These are phyloP conservation scores for Trogon surrucura DNA, from an alignment of 2,113 vertebrate genomes.

Conservation along the genomic window DNA sequence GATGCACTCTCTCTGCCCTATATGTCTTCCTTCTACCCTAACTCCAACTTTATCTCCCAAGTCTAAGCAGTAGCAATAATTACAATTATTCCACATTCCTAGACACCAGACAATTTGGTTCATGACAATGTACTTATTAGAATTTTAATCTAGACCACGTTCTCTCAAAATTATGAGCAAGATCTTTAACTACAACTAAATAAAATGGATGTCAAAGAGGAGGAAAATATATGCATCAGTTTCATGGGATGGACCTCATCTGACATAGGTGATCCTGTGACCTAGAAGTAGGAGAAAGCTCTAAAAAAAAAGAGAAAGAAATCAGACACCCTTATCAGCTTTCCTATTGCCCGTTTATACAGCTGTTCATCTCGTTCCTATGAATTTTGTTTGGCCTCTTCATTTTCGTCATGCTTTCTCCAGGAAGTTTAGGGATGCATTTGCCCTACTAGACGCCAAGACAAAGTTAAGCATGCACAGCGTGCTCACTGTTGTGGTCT, in stretches of 20 bases:
- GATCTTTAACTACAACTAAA: background rate
- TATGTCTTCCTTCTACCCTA: background rate
- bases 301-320: background rate
- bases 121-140: background rate
- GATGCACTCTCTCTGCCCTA: background rate
- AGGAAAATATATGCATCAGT: background rate
- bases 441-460: background rate
- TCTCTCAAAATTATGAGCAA: background rate
- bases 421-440: background rate
- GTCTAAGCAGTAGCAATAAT: background rate
- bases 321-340: background rate
- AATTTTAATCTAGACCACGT: background rate
- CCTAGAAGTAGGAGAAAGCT: background rate
- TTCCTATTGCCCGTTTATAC: background rate
- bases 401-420: background rate
- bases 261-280: background rate
- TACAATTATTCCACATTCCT: background rate
- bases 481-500: fast-evolving
- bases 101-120: background rate
- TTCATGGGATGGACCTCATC: background rate
- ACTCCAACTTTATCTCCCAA: background rate
- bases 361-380: background rate
- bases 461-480: background rate
- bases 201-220: background rate
- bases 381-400: background rate